A percentile compares a stretch with the other conserved stretches of the same genome.
These are phyloP conservation scores for Rambutsinella grinnellia DNA, from an alignment of 2,888 invertebrate species.

Conservation along the genomic window DNA sequence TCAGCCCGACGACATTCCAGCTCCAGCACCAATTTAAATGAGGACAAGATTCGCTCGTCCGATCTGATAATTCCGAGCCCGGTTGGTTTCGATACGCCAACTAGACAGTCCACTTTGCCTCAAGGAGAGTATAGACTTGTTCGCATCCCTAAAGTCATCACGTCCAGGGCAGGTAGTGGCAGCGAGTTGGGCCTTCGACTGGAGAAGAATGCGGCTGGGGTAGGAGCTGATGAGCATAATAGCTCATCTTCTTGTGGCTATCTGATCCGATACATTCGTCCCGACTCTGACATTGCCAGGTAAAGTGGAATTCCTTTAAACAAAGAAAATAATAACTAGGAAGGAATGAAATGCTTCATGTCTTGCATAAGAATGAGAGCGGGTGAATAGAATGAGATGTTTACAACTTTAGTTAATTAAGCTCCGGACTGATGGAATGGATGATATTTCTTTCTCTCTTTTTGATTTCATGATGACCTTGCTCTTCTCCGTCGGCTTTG, in stretches of 20 bases:
- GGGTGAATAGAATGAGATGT: constrained; percentile 68
- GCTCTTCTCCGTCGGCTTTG: constrained; percentile 3
- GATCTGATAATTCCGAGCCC: background rate
- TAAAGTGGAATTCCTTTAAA: constrained; percentile 65
- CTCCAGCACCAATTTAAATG: background rate
- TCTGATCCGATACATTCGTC: constrained; percentile 71
- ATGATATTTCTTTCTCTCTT: background rate
- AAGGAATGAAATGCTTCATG: background rate
- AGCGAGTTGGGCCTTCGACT: constrained; percentile 50
- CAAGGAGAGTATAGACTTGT: constrained; percentile 64
- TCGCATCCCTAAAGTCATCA: constrained; percentile 54
- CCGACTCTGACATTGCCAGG: constrained; percentile 72
- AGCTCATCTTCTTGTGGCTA: constrained; percentile 68
- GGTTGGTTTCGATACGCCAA: background rate
- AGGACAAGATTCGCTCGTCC: background rate
- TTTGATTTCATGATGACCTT: constrained; percentile 12
- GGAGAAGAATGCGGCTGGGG: constrained; percentile 71
- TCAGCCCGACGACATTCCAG: background rate
- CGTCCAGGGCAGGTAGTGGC: background rate
- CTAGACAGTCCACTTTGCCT: background rate
- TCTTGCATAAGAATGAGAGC: background rate
- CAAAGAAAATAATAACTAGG: background rate
- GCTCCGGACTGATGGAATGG: background rate
- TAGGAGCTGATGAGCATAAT: constrained; percentile 71
- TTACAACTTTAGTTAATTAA: constrained; percentile 70